Base-by-base conservation (phyloP, 2,888 invertebrate species). In the Dione juno region DNA sequence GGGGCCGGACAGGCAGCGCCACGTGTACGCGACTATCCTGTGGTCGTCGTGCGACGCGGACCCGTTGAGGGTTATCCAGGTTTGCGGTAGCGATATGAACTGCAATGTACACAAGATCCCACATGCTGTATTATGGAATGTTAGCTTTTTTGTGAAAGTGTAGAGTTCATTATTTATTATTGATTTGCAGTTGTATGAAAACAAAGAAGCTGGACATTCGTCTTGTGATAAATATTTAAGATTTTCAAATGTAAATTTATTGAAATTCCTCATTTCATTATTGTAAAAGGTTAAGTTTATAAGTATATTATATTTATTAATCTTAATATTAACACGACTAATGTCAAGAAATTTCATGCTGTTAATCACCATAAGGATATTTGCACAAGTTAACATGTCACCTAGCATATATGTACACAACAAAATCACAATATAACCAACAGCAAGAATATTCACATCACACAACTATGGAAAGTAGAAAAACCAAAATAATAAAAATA, bases 71-170 rank as follows among this genome's bases (percentile, higher is more conserved):
- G 94, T 82, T 16, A 95, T 95, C 95, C 96, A 96, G 14, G 97
- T 97, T 85, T 96, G 95, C 7, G 98, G 98, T 66, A 98, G 94
- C 75, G 96, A 96, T 78, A 98, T 96, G 67, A 96, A 97, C 94
- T 95, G 86, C 35, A 91, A 86, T 78, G 67, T 41, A 58, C 43
- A 43, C 45, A 45, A 69, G 3, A 48, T 2, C 16, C 41, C 41
- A 11, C 37, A 63, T 37, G 48, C 28, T 28, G 28, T 3, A 28
- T 28, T 28, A 5, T 28, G 28, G 2, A n/a, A 28, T 5, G 28
- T 28, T 28, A 28, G 28, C n/a, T n/a, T n/a, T n/a, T n/a, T n/a
- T n/a, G n/a, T n/a, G 28, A 28, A 28, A 28, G 5, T 28, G 28
- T 28, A 5, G 3, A 28, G 2, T 28, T 28, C 28, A 28, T 28